Evolutionary conservation across 2,888 invertebrate genomes (phyloP), one percentile per base, ranked within the genome.

Genomic region (Ommatoiulus sabulosus): DNA sequence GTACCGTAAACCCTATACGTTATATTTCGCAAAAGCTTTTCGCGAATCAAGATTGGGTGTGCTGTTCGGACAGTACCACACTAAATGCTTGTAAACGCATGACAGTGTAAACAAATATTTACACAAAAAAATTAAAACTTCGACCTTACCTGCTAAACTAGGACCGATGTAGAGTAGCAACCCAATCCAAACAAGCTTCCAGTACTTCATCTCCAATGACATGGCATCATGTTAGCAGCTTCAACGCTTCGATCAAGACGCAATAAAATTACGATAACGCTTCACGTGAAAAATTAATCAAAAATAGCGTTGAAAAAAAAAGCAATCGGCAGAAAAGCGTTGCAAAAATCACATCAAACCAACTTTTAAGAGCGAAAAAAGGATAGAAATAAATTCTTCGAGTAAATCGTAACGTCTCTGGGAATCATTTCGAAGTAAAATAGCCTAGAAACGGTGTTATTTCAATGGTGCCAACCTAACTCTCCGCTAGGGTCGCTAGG

Each of bases 71-170:
- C n/a, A n/a, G n/a, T n/a, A n/a, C n/a, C n/a, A n/a, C n/a, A n/a
- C n/a, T n/a, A n/a, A n/a, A n/a, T n/a, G n/a, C n/a, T n/a, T n/a
- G n/a, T n/a, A n/a, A n/a, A n/a, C n/a, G n/a, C n/a, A n/a, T n/a
- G n/a, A n/a, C n/a, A n/a, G n/a, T n/a, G n/a, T n/a, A n/a, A n/a
- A n/a, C n/a, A n/a, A n/a, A n/a, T n/a, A n/a, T n/a, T n/a, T n/a
- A n/a, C n/a, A n/a, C n/a, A n/a, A n/a, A n/a, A n/a, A n/a, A n/a
- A n/a, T n/a, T n/a, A n/a, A n/a, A n/a, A n/a, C n/a, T n/a, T n/a
- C n/a, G n/a, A n/a, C n/a, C 63, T 15, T 63, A 63, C 63, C 63
- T 63, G 63, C 63, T 63, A 63, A 63, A 63, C 63, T 20, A 63
- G 63, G 63, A 20, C 63, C n/a, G 20, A 63, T 20, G 20, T 8